A percentile compares a stretch with the other conserved stretches of the same genome.
Conservation (phyloP, 2,113 vertebrate species). For the Stictonetta naevosa region DNA sequence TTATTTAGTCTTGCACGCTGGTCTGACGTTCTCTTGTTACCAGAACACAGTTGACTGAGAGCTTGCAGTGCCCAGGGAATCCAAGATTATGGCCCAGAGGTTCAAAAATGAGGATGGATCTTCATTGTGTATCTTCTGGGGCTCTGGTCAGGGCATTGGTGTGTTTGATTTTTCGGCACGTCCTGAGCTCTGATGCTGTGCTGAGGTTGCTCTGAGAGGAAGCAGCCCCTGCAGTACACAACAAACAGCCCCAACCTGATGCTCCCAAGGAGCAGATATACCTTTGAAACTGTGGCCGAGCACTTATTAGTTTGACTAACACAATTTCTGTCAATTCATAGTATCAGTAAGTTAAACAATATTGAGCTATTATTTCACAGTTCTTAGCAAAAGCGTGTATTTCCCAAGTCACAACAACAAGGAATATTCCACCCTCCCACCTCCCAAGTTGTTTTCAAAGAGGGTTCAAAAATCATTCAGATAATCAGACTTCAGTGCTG, state of each 20-base stretch:
- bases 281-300: background rate
- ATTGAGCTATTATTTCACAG: slow-evolving; percentile 2
- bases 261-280: background rate
- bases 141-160: background rate
- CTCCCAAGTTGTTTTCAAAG: slow-evolving; percentile 57
- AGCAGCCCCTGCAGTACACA: background rate
- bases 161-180: background rate
- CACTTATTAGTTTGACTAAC: background rate
- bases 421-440: background rate
- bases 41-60: background rate
- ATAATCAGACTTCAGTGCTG: slow-evolving; percentile 70
- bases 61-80: background rate
- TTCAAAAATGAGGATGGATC: background rate
- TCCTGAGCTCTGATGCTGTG: background rate
- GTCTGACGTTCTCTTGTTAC: slow-evolving; percentile 4
- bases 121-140: background rate
- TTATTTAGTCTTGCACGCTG: slow-evolving; percentile 15
- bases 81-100: background rate
- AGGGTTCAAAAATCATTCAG: slow-evolving; percentile 64
- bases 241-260: background rate
- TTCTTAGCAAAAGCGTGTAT: slow-evolving; percentile 21
- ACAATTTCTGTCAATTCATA: slow-evolving; percentile 14
- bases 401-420: background rate
- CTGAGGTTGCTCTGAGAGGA: background rate
- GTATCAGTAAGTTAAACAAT: slow-evolving; percentile 1